Evolutionary conservation across 2,113 vertebrate genomes (phyloP), one percentile per base, ranked within the genome.

Genomic region (Micronycteris hirsuta): DNA sequence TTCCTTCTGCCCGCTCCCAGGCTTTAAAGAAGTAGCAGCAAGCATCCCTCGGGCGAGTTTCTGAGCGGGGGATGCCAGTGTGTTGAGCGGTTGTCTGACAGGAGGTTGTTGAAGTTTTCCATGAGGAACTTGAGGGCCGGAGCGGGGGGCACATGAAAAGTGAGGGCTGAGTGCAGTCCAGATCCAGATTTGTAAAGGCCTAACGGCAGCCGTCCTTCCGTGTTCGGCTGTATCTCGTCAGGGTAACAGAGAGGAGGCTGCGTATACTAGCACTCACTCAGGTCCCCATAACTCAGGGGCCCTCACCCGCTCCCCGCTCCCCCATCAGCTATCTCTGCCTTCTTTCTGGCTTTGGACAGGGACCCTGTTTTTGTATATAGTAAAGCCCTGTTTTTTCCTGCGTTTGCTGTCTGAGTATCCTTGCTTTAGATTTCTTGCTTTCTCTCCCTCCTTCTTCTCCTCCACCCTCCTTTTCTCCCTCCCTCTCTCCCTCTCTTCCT

Each of bases 381-480:
- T 58, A 52, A 74, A 95, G 54, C 33, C 61, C 7, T 56, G 2
- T 14, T 52, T 86, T 68, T 33, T 56, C 33, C 36, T 58, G 2
- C 74, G 13, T 92, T 89, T 11, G 1, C 2, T 67, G 12, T 58
- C 63, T 80, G 41, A 12, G 22, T 89, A 38, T 68, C 31, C n/a
- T 85, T 4, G 1, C 45, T 92, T 63, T 71, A 61, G 41, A n/a
- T 89, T 54, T 91, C 47, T 43, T 67, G 63, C 63, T 38, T 54
- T 56, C n/a, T 84, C 56, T n/a, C 2, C 17, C 19, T 10, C n/a
- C n/a, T n/a, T n/a, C n/a, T n/a, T n/a, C n/a, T n/a, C n/a, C 45
- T 15, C 58, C 7, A 10, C 7, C 13, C 20, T 2, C 17, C 0
- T 28, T 5, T 16, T 33, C 31, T n/a, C 7, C 11, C 58, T 22